Percentiles rank a stretch among this genome's conserved stretches.
These are phyloP conservation scores for Girardia tigrina DNA, from an alignment of 2,888 invertebrate species.

Conservation along the genomic window DNA sequence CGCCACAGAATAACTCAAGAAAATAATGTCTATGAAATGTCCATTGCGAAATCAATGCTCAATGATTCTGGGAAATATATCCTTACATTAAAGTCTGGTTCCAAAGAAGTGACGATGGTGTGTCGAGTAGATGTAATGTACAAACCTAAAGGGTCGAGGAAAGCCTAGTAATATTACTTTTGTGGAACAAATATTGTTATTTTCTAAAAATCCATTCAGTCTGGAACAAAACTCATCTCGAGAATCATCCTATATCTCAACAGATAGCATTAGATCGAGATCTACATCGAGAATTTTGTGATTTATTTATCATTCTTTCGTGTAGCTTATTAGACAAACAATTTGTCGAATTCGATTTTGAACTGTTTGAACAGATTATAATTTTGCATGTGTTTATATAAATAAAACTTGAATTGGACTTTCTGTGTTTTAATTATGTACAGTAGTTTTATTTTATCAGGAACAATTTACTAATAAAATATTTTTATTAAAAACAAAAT, in stretches of 20 bases:
- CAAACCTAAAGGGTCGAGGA: background rate
- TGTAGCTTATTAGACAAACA: too few species aligned
- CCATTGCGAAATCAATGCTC: conserved; percentile 33
- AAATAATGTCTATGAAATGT: background rate
- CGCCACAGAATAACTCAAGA: background rate
- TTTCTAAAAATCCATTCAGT: background rate
- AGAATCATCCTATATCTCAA: background rate
- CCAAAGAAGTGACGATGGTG: background rate
- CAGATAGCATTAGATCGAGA: conserved; percentile 10
- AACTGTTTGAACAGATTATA: too few species aligned
- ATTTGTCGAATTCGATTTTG: too few species aligned
- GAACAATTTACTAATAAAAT: too few species aligned
- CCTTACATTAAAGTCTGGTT: conserved; percentile 23
- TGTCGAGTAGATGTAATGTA: conserved; percentile 18
- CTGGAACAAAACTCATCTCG: background rate
- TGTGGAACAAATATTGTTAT: background rate
- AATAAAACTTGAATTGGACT: too few species aligned
- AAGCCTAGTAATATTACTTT: background rate
- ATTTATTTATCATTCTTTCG: background rate
- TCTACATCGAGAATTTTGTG: background rate
- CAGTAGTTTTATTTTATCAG: too few species aligned
- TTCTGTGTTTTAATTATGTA: too few species aligned
- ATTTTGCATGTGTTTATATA: too few species aligned
- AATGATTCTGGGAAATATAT: conserved; percentile 34
- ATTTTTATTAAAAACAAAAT: too few species aligned